Evolutionary conservation across 1,140 invertebrate genomes (phyloP).

Genomic region (Ericerus pela): DNA sequence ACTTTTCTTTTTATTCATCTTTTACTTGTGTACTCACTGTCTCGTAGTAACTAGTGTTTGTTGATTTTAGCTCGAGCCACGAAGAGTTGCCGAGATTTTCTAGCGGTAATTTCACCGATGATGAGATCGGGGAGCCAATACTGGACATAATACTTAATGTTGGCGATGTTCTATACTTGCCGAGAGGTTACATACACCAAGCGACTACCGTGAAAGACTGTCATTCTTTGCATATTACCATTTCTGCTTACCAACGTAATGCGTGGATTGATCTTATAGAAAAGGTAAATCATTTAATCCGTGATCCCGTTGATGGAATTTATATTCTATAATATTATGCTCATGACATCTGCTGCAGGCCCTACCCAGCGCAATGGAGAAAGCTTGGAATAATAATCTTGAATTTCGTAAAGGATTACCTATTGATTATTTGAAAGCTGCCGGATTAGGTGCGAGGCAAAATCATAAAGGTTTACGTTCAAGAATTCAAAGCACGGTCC

Average conservation of each 20-base stretch:
- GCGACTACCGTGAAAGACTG: slow-evolving; percentile 50
- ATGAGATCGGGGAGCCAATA: slow-evolving; percentile 64
- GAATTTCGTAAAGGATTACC: slow-evolving; percentile 68
- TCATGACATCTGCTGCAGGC: slow-evolving; percentile 30
- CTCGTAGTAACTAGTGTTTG: neutral
- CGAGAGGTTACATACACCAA: slow-evolving; percentile 87
- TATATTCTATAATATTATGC: slow-evolving; percentile 2
- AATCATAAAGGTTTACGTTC: slow-evolving; percentile 28
- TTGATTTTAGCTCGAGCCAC: slow-evolving; percentile 19
- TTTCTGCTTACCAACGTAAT: slow-evolving; percentile 84
- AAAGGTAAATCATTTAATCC: slow-evolving; percentile 34
- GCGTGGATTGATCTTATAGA: slow-evolving; percentile 77
- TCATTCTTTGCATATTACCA: slow-evolving; percentile 83
- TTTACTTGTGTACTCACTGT: no score
- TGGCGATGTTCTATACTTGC: slow-evolving; percentile 85
- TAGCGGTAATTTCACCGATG: slow-evolving; percentile 62
- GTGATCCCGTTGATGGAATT: neutral
- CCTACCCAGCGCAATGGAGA: slow-evolving; percentile 58
- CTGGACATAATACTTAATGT: slow-evolving; percentile 64
- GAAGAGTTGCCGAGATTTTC: slow-evolving; percentile 65
- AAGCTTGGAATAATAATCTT: slow-evolving; percentile 50
- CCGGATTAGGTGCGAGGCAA: slow-evolving; percentile 50
- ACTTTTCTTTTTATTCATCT: no score
- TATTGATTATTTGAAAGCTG: slow-evolving; percentile 51
- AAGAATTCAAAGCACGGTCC: slow-evolving; percentile 44